Conservation (phyloP, 2,888 invertebrate species). For the Leptogaster cylindrica region DNA sequence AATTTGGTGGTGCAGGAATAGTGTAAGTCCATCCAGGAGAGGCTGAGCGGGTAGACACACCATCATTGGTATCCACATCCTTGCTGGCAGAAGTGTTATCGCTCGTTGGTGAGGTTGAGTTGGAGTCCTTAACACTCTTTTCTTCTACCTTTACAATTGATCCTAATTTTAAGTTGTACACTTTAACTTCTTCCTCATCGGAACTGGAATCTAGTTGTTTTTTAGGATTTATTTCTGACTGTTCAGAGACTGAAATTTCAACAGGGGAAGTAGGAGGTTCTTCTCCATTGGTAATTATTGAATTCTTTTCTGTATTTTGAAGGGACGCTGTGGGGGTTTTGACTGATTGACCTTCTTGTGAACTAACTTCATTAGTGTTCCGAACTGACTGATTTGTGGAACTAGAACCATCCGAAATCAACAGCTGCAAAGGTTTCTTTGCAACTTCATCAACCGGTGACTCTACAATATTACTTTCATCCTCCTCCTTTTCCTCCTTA, state of each 20-base stretch:
- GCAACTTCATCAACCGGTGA: no score
- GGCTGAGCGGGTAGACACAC: constrained; percentile 38
- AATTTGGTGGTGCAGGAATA: constrained; percentile 58
- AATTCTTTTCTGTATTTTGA: not conserved
- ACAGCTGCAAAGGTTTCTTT: no score
- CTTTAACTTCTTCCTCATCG: constrained; percentile 60
- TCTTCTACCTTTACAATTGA: constrained; percentile 51
- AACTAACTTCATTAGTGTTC: no score
- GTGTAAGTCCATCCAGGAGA: constrained; percentile 49
- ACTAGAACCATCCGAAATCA: no score
- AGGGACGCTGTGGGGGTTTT: constrained; percentile 23
- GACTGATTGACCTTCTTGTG: not conserved
- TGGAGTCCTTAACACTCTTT: constrained; percentile 49
- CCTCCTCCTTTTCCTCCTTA: no score
- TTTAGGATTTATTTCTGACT: constrained; percentile 48
- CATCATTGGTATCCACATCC: not conserved
- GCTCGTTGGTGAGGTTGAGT: constrained; percentile 10
- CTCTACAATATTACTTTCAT: no score
- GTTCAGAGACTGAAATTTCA: constrained; percentile 23
- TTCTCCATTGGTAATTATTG: no score
- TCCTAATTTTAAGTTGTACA: constrained; percentile 60
- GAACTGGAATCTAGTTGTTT: constrained; percentile 58
- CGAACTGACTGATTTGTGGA: no score
- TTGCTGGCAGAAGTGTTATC: not conserved
- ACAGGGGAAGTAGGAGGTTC: constrained; percentile 29